Evolutionary conservation across 2,888 invertebrate genomes (phyloP).

Genomic region (Melieria omissa): DNA sequence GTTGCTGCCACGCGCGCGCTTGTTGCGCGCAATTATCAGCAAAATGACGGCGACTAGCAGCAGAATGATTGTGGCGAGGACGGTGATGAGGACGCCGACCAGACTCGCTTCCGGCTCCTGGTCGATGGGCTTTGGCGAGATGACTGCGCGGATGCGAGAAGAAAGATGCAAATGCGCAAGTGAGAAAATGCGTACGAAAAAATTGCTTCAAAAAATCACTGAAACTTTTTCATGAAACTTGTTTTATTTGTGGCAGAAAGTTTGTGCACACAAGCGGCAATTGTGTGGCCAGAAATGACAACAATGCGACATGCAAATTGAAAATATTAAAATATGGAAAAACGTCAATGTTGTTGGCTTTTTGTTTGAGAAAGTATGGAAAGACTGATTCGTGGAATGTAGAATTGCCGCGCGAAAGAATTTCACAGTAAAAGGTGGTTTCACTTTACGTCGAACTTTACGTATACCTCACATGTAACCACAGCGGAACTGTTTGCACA

Average conservation of each 20-base stretch:
- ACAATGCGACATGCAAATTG: constrained; percentile 26
- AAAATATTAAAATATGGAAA: constrained; percentile 10
- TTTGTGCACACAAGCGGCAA: background rate
- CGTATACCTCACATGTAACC: too few relatives aligned
- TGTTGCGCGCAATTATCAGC: constrained; percentile 76
- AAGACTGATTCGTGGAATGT: too few relatives aligned
- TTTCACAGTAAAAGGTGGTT: too few relatives aligned
- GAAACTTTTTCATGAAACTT: background rate
- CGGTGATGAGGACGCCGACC: constrained; percentile 76
- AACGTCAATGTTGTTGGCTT: too few relatives aligned
- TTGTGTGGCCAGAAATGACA: constrained; percentile 20
- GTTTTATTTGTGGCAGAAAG: background rate
- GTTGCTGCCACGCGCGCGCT: constrained; percentile 67
- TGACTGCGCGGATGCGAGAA: constrained; percentile 52
- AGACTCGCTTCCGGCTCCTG: constrained; percentile 71
- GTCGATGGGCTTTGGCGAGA: constrained; percentile 70
- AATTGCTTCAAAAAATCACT: background rate
- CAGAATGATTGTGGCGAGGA: constrained; percentile 78
- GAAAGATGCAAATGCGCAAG: constrained; percentile 22
- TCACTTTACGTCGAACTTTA: too few relatives aligned
- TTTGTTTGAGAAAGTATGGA: too few relatives aligned
- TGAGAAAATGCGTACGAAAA: constrained; percentile 3
- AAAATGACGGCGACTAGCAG: constrained; percentile 77
- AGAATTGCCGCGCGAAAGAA: too few relatives aligned
- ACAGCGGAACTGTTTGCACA: too few relatives aligned